Base-by-base conservation (phyloP, 2,888 invertebrate genomes). In the Masnerella sp. region DNA sequence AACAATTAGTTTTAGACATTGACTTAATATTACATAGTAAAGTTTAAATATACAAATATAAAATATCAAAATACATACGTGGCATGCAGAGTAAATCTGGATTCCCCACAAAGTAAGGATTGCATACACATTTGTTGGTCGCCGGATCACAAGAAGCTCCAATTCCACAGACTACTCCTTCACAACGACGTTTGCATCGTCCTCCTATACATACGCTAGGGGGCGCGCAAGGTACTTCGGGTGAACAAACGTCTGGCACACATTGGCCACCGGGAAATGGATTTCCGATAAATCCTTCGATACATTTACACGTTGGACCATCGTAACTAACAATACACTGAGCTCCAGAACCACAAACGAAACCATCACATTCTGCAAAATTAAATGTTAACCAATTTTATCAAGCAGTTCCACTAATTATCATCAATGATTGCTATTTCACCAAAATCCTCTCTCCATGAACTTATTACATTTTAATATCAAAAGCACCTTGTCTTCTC, bases 251-350 rank as follows among this genome's bases (percentile, higher is more conserved):
- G 87, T 96, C 96, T 52, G 94, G 92, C 58, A 90, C 90, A 83
- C 97, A 97, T 58, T 90, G 90, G 32, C 96, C 97, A 18, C 97
- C 97, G 0, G 96, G 95, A 89, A 96, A 97, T 5, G 97, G 96
- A 88, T 97, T 96, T 14, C 96, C 96, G 62, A 93, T 91, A 85
- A 93, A 94, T 43, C 96, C 96, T 84, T 95, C 94, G 1, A 93
- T 91, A 82, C 96, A 97, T 83, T 95, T 93, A 84, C 96, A 97
- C 3, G 96, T 96, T 11, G 96, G 95, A 9, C 96, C 96, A 14
- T 91, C 90, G 77, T 93, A 91, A 25, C 95, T 94, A 71, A 95
- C 93, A 77, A 96, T 95, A 82, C 96, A 97, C 70, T 95, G 92
- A 7, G 96, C 96, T 74, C 95, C 95, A 32, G 90, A 88, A 9